Base-by-base conservation (phyloP, 2,888 invertebrate species). In the Alviniconcha strummeri region DNA sequence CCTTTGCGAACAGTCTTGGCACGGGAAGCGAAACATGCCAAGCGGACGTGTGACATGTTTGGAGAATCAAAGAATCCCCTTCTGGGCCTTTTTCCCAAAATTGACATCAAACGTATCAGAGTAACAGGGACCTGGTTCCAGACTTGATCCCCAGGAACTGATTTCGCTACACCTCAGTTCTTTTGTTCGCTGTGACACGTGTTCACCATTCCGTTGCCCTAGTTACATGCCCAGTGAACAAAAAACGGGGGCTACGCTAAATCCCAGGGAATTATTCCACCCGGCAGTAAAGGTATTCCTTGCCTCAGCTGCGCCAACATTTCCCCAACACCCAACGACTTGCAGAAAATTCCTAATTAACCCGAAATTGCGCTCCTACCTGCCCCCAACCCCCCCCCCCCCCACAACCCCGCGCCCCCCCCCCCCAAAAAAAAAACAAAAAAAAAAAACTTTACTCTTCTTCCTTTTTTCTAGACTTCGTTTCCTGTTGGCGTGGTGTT, bases 231-330 rank as follows among this genome's bases (percentile, higher is more conserved):
- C 74, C 36, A 5, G 8, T 52, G 54, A 19, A 74, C 7, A 19
- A 74, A 74, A 74, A 74, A 36, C 6, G 52, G 15, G 74, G 11
- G 74, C 52, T 52, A 52, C 11, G 52, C 36, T 54, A 52, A 74
- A 54, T 52, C 54, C 74, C 74, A 6, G 7, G 74, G 52, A 74
- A 52, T 36, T 52, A 36, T 52, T 36, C 36, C 52, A 74, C 9
- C 36, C 74, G 74, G 13, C 36, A 74, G 74, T 52, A 19, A 74
- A 74, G 52, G 74, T 74, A 74, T 74, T 74, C 74, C 13, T 52
- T 74, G 74, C 52, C 74, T 74, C 74, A 74, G 74, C 74, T 74
- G 74, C 74, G 74, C 74, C 52, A 74, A 74, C 74, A 74, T 36
- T 54, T 74, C 52, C 52, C 52, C 74, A 9, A 54, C 74, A 52